Base-by-base conservation (phyloP, 2,888 invertebrate genomes). In the Loripinus fragilis region DNA sequence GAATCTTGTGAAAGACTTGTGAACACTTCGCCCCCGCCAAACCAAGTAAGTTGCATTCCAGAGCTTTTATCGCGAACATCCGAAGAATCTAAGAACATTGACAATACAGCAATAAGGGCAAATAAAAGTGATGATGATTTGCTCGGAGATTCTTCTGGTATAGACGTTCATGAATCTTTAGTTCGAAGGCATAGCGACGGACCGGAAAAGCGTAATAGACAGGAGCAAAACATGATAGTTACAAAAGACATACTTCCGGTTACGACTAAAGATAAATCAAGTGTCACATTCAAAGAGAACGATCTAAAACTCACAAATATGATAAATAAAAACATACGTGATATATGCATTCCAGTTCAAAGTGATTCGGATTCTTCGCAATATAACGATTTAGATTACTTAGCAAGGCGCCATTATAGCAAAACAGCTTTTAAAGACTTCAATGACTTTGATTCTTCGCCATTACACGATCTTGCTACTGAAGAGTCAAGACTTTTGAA, bases 171-270 rank as follows among this genome's bases (percentile, higher is more conserved):
- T 38, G 83, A 83, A 33, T 38, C 75, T 12, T 28, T 80, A 15
- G 52, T 55, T 33, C 45, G 83, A 23, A 42, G 83, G n/a, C 80
- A 80, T 30, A 83, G 83, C 69, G 83, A 83, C 52, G 80, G 80
- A 20, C 74, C 74, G 28, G 66, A 72, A 23, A 70, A 73, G 28
- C 45, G n/a, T 42, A 73, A 60, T 33, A 60, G 33, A 60, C 30
- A 60, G 12, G 45, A 45, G 41, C 68, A 68, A 42, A 68, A 30
- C 45, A 42, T 42, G 2, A 45, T 30, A 45, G 15, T 28, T 23
- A 48, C 48, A 12, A n/a, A 45, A 48, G 68, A 41, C n/a, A 42
- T 48, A 45, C 48, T 12, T 68, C 68, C 30, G 2, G 68, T 15
- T 8, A 68, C 48, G 20, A 0, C 48, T 0, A 20, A 42, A 20